phyloP scores from a whole-genome alignment of 1,140 invertebrate genomes.

The Drosophila bifasciata region DNA sequence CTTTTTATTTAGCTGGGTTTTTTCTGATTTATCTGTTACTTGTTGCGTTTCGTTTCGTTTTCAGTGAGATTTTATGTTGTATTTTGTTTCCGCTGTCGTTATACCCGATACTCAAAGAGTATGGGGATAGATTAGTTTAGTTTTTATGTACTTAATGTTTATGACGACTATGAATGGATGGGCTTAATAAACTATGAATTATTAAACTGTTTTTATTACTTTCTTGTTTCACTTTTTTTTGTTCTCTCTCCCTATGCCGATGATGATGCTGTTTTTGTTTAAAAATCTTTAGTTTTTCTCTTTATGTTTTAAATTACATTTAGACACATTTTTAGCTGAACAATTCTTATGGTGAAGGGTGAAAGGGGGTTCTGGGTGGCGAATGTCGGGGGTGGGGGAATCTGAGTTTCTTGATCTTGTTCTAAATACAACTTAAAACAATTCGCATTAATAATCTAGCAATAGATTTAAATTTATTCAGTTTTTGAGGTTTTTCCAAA shows the following conservation, averaged over 20 bases:
- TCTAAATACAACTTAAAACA: constrained; percentile 68
- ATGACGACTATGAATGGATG: constrained; percentile 81
- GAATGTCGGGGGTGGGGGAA: constrained; percentile 13
- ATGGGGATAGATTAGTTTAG: constrained; percentile 15
- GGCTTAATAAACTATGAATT: constrained; percentile 81
- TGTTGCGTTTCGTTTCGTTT: constrained; percentile 49
- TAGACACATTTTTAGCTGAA: constrained; percentile 78
- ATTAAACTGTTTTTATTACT: constrained; percentile 65
- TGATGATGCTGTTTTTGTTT: constrained; percentile 60
- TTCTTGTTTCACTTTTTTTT: constrained; percentile 32
- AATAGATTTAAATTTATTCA: constrained; percentile 64
- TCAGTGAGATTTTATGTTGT: constrained; percentile 59
- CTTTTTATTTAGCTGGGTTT: constrained; percentile 33
- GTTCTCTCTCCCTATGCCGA: constrained; percentile 35
- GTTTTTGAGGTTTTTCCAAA: constrained; percentile 61
- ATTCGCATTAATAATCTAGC: constrained; percentile 53
- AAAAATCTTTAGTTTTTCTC: constrained; percentile 73
- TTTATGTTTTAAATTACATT: constrained; percentile 73
- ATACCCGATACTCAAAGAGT: too few relatives aligned
- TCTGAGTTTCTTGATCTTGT: constrained; percentile 45
- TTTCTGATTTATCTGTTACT: constrained; percentile 4
- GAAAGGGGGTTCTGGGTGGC: constrained; percentile 1
- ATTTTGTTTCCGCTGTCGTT: constrained; percentile 13
- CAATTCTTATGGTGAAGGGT: constrained; percentile 65
- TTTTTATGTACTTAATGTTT: constrained; percentile 74